Evolutionary conservation across 2,888 invertebrate genomes (phyloP).

Genomic region (Limnephilus lunatus): DNA sequence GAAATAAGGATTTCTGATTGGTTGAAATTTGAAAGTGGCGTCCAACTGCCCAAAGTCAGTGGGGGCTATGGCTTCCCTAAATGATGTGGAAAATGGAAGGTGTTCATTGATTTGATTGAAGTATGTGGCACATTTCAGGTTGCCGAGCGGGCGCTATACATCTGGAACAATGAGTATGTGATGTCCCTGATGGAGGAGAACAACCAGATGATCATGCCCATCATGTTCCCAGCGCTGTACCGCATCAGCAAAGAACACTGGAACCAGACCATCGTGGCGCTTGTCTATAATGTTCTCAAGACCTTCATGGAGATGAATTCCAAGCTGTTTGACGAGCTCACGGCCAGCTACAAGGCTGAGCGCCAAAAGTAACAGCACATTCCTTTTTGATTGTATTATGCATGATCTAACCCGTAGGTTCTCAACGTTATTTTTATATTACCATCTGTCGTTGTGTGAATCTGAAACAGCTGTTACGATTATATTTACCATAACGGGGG

Average conservation of each 20-base stretch:
- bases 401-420: too few species aligned
- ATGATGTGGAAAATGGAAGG: background rate
- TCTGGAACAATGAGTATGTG: conserved; percentile 99
- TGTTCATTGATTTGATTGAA: background rate
- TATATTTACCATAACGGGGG: too few species aligned
- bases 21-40: too few species aligned
- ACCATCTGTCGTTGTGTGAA: too few species aligned
- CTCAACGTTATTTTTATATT: too few species aligned
- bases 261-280: conserved; percentile 99
- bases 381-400: background rate
- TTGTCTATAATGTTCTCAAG: conserved; percentile 99
- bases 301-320: conserved; percentile 99
- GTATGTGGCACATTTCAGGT: conserved; percentile 80
- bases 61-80: too few species aligned
- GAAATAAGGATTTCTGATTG: too few species aligned
- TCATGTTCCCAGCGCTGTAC: conserved; percentile 99
- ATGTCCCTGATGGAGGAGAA: conserved; percentile 99
- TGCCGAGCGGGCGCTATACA: conserved; percentile 98
- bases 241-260: conserved; percentile 99
- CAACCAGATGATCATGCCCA: conserved; percentile 98
- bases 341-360: conserved; percentile 99
- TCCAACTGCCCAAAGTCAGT: too few species aligned
- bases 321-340: conserved; percentile 98
- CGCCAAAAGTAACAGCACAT: conserved; percentile 91
- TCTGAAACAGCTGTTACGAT: too few species aligned